These are phyloP conservation scores for Oscheius sp. DNA, from an alignment of 2,888 invertebrate species.

Conservation along the genomic window DNA sequence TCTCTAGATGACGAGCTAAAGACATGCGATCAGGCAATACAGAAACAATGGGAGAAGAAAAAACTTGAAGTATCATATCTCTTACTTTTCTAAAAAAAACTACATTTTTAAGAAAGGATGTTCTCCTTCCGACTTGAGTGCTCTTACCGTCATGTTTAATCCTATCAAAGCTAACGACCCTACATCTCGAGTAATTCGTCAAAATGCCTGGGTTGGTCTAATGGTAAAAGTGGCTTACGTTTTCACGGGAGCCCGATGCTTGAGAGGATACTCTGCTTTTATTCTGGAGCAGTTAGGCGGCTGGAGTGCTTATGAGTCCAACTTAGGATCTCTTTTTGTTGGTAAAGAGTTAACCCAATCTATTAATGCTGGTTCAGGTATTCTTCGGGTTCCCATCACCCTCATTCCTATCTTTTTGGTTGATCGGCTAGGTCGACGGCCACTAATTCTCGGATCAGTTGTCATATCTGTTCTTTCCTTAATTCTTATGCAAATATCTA, in stretches of 20 bases:
- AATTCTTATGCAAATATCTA: slow-evolving; percentile 29
- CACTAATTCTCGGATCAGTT: slow-evolving; percentile 36
- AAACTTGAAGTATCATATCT: slow-evolving; percentile 7
- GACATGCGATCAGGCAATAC: slow-evolving; percentile 27
- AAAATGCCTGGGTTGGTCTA: slow-evolving; percentile 41
- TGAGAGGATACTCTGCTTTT: slow-evolving; percentile 40
- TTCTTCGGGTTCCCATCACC: slow-evolving; percentile 43
- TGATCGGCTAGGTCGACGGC: slow-evolving; percentile 42
- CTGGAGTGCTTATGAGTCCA: slow-evolving; percentile 32
- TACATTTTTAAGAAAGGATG: background rate
- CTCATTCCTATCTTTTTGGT: slow-evolving; percentile 46
- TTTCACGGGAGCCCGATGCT: slow-evolving; percentile 46
- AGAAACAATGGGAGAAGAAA: slow-evolving; percentile 31
- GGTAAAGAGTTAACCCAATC: background rate
- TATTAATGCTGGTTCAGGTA: slow-evolving; percentile 2
- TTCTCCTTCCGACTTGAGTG: slow-evolving; percentile 14
- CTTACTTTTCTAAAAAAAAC: background rate
- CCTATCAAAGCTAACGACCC: slow-evolving; percentile 37
- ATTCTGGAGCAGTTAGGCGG: slow-evolving; percentile 36
- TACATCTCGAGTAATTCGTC: slow-evolving; percentile 33
- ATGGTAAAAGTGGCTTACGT: slow-evolving; percentile 48
- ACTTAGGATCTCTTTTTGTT: slow-evolving; percentile 27
- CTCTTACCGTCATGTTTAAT: slow-evolving; percentile 38
- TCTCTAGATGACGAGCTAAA: slow-evolving; percentile 35
- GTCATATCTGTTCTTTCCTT: slow-evolving; percentile 31